Base-by-base conservation (phyloP, 1,140 invertebrate genomes). In the Papilio glaucus region DNA sequence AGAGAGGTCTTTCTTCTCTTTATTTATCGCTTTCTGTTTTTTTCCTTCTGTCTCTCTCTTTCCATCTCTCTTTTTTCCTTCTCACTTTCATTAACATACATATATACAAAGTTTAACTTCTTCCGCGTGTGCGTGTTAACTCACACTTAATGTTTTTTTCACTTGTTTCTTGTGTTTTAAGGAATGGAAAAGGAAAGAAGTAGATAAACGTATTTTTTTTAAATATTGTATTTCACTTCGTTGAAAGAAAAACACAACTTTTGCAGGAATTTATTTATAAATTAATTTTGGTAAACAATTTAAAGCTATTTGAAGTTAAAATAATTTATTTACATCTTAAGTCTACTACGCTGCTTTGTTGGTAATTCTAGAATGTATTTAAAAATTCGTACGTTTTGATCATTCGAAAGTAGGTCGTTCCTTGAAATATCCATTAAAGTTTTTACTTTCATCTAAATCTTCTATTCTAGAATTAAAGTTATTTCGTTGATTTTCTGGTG, bases 401-500 rank as follows among this genome's bases (percentile, higher is more conserved):
- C 57, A 41, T 69, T 80, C 82, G 75, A 78, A 82, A 37, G 71
- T 37, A 12, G 89, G 89, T 21, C 70, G 75, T 21, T 73, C 76
- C 73, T 82, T 87, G 6, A 82, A 77, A 72, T 91, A 91, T 9
- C 90, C 89, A 49, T 78, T 79, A 18, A 72, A 74, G 9, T 74
- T 72, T 69, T 82, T 83, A 71, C 76, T 76, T 41, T 77, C 79
- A 18, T 88, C 81, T 18, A 91, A 80, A 62, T 88, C 81, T 78
- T 92, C 88, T 77, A 90, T 73, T 72, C 74, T 87, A 21, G 83
- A 76, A 63, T 82, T 86, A 9, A 72, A 77, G 60, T 77, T 77
- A 70, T 82, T 57, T 26, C 24, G 80, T 78, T 81, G 79, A 73
- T 29, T 15, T 71, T 73, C 72, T 74, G 79, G 73, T 26, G 72